Evolutionary conservation across 2,888 invertebrate species (phyloP).

Genomic region (Petrophora chlorosata): DNA sequence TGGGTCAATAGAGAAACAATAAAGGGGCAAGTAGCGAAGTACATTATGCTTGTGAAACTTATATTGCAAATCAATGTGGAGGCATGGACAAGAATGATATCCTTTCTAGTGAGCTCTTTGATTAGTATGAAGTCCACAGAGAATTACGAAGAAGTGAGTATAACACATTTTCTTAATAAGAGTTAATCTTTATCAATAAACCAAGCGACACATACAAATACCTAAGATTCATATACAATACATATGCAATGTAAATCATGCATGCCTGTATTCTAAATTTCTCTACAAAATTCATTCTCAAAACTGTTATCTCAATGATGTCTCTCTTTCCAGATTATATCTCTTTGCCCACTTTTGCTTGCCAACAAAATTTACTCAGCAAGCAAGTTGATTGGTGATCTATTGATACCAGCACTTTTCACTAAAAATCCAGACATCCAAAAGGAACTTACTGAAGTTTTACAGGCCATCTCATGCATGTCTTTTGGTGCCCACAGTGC

Average conservation of each 20-base stretch:
- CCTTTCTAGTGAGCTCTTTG: constrained; percentile 44
- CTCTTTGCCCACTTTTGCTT: constrained; percentile 61
- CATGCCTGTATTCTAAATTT: no score
- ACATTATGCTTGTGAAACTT: constrained; percentile 50
- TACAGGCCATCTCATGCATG: constrained; percentile 66
- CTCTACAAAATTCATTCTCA: no score
- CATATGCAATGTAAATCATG: no score
- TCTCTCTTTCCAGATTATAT: constrained; percentile 60
- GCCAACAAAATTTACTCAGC: constrained; percentile 60
- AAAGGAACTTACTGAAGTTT: constrained; percentile 46
- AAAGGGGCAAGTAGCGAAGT: constrained; percentile 53
- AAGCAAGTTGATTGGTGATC: constrained; percentile 70
- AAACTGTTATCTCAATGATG: constrained; percentile 19
- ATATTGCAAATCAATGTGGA: constrained; percentile 48
- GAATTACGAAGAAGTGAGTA: constrained; percentile 48
- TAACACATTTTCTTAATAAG: no score
- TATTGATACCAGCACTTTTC: constrained; percentile 69
- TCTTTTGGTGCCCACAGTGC: constrained; percentile 57
- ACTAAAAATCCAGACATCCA: constrained; percentile 60
- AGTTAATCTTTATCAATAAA: neutral
- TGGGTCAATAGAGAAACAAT: constrained; percentile 42
- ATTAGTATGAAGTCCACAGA: constrained; percentile 48
- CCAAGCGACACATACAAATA: no score
- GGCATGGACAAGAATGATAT: constrained; percentile 49
- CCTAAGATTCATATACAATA: no score